Evolutionary conservation across 1,140 invertebrate species (phyloP), one percentile per base, ranked within the genome.

Genomic region (Dermatophagoides farinae): DNA sequence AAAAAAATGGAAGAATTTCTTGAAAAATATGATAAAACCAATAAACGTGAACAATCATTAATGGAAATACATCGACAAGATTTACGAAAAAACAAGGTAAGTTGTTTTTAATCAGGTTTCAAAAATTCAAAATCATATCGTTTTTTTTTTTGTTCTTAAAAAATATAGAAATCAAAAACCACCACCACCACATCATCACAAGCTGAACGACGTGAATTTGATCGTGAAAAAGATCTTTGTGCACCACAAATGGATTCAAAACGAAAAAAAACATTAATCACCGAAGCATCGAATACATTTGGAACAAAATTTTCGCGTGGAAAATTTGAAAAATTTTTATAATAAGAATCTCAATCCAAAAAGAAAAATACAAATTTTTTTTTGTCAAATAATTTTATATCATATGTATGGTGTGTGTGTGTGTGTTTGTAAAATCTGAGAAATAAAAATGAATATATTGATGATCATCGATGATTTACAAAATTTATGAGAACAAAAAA

Each of bases 161-260:
- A 60, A 31, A 31, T 4, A 31, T 31, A 31, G 31, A 31, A 31
- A 31, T 8, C 31, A 31, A 31, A 31, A 31, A 8, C 31, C 31
- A 31, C 31, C 8, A 8, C 16, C 62, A 58, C 10, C 5, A 8
- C 31, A 2, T 4, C 57, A 60, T 6, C 5, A 60, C 11, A n/a
- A 31, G 6, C 14, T 37, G 52, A 54, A 55, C 25, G 50, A 57
- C 12, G 41, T 23, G 52, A 59, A 37, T 61, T 61, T 25, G 60
- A 61, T 57, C 60, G 25, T 11, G 60, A 61, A 57, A 61, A 61
- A 31, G 60, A 52, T 47, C 41, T 61, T 10, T 31, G 16, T 57
- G 41, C 43, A 25, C 38, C 25, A 38, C 5, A 20, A 40, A 40
- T 61, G 18, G 50, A 61, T 55, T 16, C 14, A 6, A 57, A 57